Percentiles rank a stretch among this genome's conserved stretches.
These are phyloP conservation scores for Uloborus plumipes DNA, from an alignment of 2,888 invertebrate genomes.

Conservation along the genomic window DNA sequence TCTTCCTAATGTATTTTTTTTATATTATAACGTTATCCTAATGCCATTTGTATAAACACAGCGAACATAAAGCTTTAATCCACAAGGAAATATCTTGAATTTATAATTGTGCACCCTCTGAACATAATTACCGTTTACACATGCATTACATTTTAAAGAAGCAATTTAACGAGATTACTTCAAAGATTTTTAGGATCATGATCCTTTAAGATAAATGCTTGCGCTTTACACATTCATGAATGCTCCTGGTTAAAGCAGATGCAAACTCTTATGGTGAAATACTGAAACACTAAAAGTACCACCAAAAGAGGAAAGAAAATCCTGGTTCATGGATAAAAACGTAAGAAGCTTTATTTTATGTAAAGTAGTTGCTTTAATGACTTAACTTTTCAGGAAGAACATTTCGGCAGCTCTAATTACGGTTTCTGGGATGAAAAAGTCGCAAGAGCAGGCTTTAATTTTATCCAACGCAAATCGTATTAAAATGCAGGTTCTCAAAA, in stretches of 20 bases:
- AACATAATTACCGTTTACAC: constrained; percentile 43
- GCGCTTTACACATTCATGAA: constrained; percentile 31
- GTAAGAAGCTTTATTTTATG: constrained; percentile 41
- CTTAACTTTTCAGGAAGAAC: constrained; percentile 52
- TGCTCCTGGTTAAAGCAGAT: constrained; percentile 15
- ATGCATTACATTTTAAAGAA: constrained; percentile 43
- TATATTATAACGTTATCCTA: no score
- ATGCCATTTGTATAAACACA: neutral
- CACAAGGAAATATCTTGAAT: neutral
- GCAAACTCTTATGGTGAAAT: constrained; percentile 32
- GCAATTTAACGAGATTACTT: constrained; percentile 55
- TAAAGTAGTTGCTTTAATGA: constrained; percentile 47
- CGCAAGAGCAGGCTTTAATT: constrained; percentile 10
- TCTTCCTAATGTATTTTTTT: no score
- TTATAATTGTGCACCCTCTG: no score
- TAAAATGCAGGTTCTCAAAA: no score
- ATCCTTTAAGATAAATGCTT: constrained; percentile 52
- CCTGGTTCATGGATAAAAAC: constrained; percentile 6
- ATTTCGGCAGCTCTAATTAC: constrained; percentile 47
- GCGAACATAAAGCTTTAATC: constrained; percentile 33
- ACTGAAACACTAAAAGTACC: constrained; percentile 20
- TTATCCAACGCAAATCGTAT: no score
- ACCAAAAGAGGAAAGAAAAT: neutral
- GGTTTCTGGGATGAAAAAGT: constrained; percentile 27
- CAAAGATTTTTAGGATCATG: constrained; percentile 38